Base-by-base conservation (phyloP, 2,797 vertebrate species). In the Bradypus variegatus region DNA sequence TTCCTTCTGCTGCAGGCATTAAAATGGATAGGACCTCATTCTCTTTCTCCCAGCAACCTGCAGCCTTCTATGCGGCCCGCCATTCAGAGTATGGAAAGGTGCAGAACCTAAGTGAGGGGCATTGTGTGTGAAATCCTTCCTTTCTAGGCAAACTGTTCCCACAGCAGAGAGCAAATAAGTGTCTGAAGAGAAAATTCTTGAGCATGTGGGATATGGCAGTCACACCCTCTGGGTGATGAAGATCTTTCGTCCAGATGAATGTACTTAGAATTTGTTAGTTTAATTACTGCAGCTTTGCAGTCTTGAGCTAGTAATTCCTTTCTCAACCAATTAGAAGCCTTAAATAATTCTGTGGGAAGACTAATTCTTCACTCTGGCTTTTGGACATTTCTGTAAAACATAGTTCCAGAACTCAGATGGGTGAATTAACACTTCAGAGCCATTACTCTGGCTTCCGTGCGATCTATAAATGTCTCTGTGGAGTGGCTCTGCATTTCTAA, bases 331-430 rank as follows among this genome's bases (percentile, higher is more conserved):
- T 94, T 92, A 95, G 62, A 90, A 91, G 23, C 50, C 94, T 97
- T 95, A 95, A 96, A 93, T 91, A 94, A 95, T 96, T 97, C 95
- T 94, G 73, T 73, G 65, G 87, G 81, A 94, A 92, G 93, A 96
- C 93, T 83, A 93, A 96, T 94, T 96, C 81, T 38, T 94, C 81
- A n/a, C 67, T 92, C 80, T 87, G 38, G 45, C 31, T 85, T 96
- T 96, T 95, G 92, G 95, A 82, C 87, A 79, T 90, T 92, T 93
- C 93, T 95, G 75, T 75, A 90, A 91, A 93, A 94, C 3, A 9
- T 91, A 93, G 95, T 96, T 95, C 92, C 82, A 90, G 94, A 95
- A 80, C 95, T 86, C 91, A 36, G 88, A 16, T 84, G 95, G 93
- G 92, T 93, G 93, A 93, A 53, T 95, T 94, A 94, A 89, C 10